Conservation (phyloP, 1,140 invertebrate genomes). For the Aricia agestis region DNA sequence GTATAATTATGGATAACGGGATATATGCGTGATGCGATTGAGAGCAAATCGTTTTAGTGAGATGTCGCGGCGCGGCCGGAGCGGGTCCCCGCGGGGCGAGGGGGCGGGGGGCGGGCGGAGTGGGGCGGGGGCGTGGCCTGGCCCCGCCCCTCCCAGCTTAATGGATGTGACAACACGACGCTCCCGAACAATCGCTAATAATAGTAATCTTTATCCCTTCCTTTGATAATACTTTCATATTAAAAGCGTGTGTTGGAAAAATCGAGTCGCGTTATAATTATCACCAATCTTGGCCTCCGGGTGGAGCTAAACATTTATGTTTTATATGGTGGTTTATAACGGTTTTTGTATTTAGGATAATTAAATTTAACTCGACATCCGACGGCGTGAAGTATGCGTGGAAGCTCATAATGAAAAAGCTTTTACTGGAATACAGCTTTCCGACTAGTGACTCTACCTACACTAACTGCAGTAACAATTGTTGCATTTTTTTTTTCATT, state of each 20-base stretch:
- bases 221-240: slow-evolving; percentile 43
- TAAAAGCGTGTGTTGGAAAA: slow-evolving; percentile 28
- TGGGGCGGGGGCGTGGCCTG: slow-evolving; percentile 44
- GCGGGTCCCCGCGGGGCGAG: slow-evolving; percentile 17
- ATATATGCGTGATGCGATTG: slow-evolving; percentile 63
- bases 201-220: slow-evolving; percentile 65
- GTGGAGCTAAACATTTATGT: too few species aligned
- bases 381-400: too few species aligned
- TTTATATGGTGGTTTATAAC: too few species aligned
- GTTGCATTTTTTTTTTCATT: too few species aligned
- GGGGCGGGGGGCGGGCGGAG: slow-evolving; percentile 35
- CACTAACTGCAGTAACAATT: too few species aligned
- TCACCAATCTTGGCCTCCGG: background rate
- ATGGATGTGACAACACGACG: slow-evolving; percentile 71
- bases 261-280: background rate
- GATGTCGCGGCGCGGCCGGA: slow-evolving; percentile 38
- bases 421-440: too few species aligned
- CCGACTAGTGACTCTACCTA: too few species aligned
- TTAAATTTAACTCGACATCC: too few species aligned
- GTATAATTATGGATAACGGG: slow-evolving; percentile 46
- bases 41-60: slow-evolving; percentile 65
- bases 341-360: too few species aligned
- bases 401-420: too few species aligned
- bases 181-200: slow-evolving; percentile 60
- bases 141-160: slow-evolving; percentile 57